These are phyloP conservation scores for Tenthredo mesomela DNA, from an alignment of 2,888 invertebrate genomes.

Conservation along the genomic window DNA sequence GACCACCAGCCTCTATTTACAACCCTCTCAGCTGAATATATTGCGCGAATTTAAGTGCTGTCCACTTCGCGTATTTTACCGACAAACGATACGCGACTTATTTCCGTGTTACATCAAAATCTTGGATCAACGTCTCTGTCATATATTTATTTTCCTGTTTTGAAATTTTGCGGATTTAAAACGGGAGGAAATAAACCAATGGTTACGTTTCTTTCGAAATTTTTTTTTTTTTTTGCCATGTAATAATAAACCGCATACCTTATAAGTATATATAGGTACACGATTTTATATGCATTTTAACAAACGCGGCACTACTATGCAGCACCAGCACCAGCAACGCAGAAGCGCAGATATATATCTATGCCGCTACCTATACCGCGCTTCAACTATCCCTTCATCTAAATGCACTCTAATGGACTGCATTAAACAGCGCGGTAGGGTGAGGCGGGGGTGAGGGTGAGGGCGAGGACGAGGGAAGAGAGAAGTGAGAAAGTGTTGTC, in stretches of 20 bases:
- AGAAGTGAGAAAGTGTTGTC: conserved; percentile 15
- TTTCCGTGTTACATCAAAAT: not conserved
- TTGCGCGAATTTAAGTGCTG: conserved; percentile 28
- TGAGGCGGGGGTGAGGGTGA: conserved; percentile 56
- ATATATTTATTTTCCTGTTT: not conserved
- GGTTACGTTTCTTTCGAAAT: not conserved
- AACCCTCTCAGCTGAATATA: conserved; percentile 39
- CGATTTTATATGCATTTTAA: not conserved
- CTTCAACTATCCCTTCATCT: conserved; percentile 77
- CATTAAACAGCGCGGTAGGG: conserved; percentile 74
- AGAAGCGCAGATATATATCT: conserved; percentile 47
- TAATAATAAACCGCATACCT: not conserved
- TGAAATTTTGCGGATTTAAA: not conserved
- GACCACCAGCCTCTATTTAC: conserved; percentile 31
- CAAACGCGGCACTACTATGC: not conserved
- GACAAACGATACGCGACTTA: not conserved
- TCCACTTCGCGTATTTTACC: not conserved
- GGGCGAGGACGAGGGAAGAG: conserved; percentile 49
- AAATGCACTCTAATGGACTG: conserved; percentile 78
- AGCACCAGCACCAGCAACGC: not conserved
- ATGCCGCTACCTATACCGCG: conserved; percentile 59
- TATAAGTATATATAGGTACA: not conserved
- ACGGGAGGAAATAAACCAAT: not conserved
- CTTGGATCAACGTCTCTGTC: not conserved
- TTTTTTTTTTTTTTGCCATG: not conserved